Percentiles rank a stretch among this genome's conserved stretches.
phyloP scores from a whole-genome alignment of 2,113 vertebrate species.

The Datnioides undecimradiatus region DNA sequence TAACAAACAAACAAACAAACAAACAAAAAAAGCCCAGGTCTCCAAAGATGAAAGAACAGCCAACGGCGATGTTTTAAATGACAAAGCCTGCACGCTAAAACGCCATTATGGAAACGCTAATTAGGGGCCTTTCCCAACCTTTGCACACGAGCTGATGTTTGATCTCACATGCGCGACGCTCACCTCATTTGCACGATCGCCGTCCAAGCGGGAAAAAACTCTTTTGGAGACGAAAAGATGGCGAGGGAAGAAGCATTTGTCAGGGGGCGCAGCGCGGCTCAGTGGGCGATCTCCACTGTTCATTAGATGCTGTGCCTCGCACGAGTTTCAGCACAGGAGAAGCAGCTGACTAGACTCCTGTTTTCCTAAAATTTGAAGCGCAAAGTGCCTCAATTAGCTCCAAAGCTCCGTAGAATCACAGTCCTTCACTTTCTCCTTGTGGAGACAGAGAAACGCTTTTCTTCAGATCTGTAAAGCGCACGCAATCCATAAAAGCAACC shows the following conservation, averaged over 20 bases:
- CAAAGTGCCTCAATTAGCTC: not conserved
- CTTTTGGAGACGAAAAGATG: too few species aligned
- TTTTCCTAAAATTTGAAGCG: not conserved
- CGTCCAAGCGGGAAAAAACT: not conserved
- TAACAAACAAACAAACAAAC: too few species aligned
- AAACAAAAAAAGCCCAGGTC: not conserved
- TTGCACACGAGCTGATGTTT: not conserved
- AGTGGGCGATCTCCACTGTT: not conserved
- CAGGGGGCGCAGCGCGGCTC: not conserved
- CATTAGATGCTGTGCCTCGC: too few species aligned
- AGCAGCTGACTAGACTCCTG: not conserved
- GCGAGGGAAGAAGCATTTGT: not conserved
- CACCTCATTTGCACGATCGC: not conserved
- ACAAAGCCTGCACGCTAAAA: not conserved
- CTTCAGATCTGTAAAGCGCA: not conserved
- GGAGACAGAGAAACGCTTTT: not conserved
- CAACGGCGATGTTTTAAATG: not conserved
- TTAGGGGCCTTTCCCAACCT: not conserved
- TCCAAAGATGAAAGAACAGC: not conserved
- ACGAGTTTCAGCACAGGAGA: too few species aligned
- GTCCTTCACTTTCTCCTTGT: not conserved
- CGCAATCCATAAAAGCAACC: constrained; percentile 7
- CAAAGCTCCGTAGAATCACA: not conserved
- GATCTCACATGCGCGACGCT: not conserved
- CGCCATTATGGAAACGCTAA: not conserved